These are phyloP conservation scores for Ceratina calcarata DNA, from an alignment of 1,140 invertebrate species.

Conservation along the genomic window DNA sequence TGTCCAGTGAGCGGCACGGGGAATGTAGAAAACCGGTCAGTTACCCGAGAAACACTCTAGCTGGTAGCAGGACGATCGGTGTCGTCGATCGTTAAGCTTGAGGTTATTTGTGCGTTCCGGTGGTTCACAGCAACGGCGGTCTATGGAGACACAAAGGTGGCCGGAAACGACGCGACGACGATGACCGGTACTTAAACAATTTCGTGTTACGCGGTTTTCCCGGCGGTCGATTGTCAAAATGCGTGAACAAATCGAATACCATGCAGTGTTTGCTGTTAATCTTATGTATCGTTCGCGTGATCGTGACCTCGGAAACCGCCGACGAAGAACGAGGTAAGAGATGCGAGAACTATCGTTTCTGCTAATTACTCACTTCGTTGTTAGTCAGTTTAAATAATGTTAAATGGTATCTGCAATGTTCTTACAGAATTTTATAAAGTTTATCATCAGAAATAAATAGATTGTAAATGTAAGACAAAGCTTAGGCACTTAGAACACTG, in stretches of 20 bases:
- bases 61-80: conserved; percentile 44
- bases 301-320: conserved; percentile 24
- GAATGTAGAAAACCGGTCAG: conserved; percentile 60
- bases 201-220: conserved; percentile 9
- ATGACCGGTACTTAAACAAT: conserved; percentile 23
- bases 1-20: conserved; percentile 60
- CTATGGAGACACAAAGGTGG: conserved; percentile 22
- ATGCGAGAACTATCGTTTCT: background rate
- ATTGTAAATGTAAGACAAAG: too few species aligned
- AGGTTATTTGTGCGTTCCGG: background rate
- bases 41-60: conserved; percentile 61
- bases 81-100: conserved; percentile 38
- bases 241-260: conserved; percentile 51
- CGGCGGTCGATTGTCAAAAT: conserved; percentile 52
- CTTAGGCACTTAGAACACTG: too few species aligned
- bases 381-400: too few species aligned
- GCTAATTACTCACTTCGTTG: too few species aligned
- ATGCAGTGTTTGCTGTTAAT: conserved; percentile 59
- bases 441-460: too few species aligned
- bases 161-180: conserved; percentile 17
- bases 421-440: too few species aligned
- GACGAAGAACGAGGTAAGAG: conserved; percentile 58
- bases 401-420: too few species aligned
- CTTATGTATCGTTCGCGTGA: conserved; percentile 48
- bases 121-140: background rate